Base-by-base conservation (phyloP, 1,140 invertebrate species). In the Lethrus apterus region DNA sequence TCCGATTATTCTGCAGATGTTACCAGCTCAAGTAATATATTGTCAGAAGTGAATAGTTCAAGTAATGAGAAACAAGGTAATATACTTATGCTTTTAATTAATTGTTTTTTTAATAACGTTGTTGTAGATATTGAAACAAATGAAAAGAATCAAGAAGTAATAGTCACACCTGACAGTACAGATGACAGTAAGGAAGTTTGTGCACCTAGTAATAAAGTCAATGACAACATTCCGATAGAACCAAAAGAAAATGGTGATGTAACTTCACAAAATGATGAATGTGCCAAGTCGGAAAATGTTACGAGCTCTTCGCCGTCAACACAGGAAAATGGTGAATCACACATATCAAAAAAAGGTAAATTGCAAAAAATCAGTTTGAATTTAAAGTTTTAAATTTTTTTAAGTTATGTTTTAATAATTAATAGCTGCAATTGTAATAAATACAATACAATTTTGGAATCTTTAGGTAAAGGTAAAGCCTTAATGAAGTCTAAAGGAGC, bases 401-500 rank as follows among this genome's bases (percentile, higher is more conserved):
- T n/a, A n/a, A n/a, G n/a, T n/a, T n/a, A n/a, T n/a, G n/a, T n/a
- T n/a, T n/a, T n/a, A n/a, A n/a, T n/a, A n/a, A n/a, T n/a, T n/a
- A n/a, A n/a, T n/a, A n/a, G n/a, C n/a, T n/a, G n/a, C n/a, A n/a
- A n/a, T n/a, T n/a, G n/a, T n/a, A n/a, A n/a, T n/a, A n/a, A n/a
- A n/a, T n/a, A n/a, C n/a, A n/a, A n/a, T n/a, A n/a, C n/a, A n/a
- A n/a, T n/a, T n/a, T n/a, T n/a, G n/a, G n/a, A n/a, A n/a, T n/a
- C n/a, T n/a, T n/a, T n/a, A 52, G 60, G 59, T 21, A 63, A 60
- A 50, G 60, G 61, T 17, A 65, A 63, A 48, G 54, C 59, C 1
- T 23, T 48, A 20, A 36, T 48, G 8, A 57, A 58, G 46, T 57
- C 52, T 29, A 58, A 57, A 52, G 44, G 52, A 11, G 10, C 26